These are phyloP conservation scores for Plestiodon gilberti DNA, from an alignment of 2,113 vertebrate species.

Conservation along the genomic window DNA sequence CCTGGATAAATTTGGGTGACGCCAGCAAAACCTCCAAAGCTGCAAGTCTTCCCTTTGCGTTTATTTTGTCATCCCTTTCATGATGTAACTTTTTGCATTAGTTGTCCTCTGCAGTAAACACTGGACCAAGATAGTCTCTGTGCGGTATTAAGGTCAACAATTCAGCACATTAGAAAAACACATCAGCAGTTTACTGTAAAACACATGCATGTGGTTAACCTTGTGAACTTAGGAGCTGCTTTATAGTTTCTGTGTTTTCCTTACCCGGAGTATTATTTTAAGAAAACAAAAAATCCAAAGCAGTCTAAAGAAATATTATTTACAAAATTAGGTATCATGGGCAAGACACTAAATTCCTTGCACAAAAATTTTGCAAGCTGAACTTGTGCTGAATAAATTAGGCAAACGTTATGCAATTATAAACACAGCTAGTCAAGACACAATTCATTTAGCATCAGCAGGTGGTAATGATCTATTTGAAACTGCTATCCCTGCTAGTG, in stretches of 20 bases:
- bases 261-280: slow-evolving; percentile 42
- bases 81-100: slow-evolving; percentile 19
- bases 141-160: slow-evolving; percentile 38
- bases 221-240: slow-evolving; percentile 18
- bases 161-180: slow-evolving; percentile 25
- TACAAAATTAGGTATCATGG: slow-evolving; percentile 20
- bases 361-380: not conserved
- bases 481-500: not conserved
- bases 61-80: slow-evolving; percentile 28
- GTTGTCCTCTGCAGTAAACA: slow-evolving; percentile 53
- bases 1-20: slow-evolving; percentile 41
- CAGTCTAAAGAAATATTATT: slow-evolving; percentile 48
- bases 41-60: slow-evolving; percentile 15
- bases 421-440: not conserved
- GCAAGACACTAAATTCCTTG: not conserved
- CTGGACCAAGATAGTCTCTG: slow-evolving; percentile 27
- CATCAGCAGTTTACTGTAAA: slow-evolving; percentile 27
- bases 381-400: not conserved
- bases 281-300: slow-evolving; percentile 12
- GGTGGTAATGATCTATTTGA: not conserved
- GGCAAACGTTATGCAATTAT: not conserved
- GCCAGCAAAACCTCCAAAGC: slow-evolving; percentile 47
- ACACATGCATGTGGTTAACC: slow-evolving; percentile 42
- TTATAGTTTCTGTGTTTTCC: slow-evolving; percentile 57
- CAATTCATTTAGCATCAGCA: not conserved